Percentiles rank a stretch among this genome's conserved stretches.
Conservation (phyloP, 2,797 vertebrate species). For the Dicrostonyx torquatus region DNA sequence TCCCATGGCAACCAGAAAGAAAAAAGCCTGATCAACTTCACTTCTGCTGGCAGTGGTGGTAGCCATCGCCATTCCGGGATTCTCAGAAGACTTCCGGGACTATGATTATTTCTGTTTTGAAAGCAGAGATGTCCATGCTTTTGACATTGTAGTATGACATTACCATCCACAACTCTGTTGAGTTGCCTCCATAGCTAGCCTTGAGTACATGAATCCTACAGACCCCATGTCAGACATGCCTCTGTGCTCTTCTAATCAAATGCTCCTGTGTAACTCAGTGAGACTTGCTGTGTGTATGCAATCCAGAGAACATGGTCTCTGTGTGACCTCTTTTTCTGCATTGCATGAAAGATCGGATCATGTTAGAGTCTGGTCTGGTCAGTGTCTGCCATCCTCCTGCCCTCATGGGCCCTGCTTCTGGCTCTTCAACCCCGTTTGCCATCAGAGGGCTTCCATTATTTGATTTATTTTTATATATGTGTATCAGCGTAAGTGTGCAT, state of each 20-base stretch:
- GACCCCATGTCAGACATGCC: too few species aligned
- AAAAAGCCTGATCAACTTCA: fast-evolving
- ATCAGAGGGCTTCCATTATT: background rate
- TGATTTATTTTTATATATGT: background rate
- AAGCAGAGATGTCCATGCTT: background rate
- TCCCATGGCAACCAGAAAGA: background rate
- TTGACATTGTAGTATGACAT: background rate
- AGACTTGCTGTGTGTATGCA: background rate
- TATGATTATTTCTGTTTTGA: background rate
- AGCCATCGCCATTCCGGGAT: background rate
- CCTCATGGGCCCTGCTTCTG: background rate
- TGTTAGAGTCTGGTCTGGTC: background rate
- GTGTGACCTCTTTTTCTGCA: background rate
- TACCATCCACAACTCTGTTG: background rate
- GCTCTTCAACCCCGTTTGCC: too few species aligned
- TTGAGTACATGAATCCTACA: background rate
- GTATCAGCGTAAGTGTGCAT: background rate
- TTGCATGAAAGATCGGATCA: background rate
- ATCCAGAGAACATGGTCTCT: fast-evolving
- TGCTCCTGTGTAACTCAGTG: background rate
- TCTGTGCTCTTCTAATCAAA: background rate
- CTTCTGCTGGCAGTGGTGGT: background rate
- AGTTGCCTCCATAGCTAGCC: background rate
- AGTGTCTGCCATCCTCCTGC: background rate
- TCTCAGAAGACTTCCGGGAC: background rate